Base-by-base conservation (phyloP, 2,888 invertebrate species). In the Sarcophaga rosellei region DNA sequence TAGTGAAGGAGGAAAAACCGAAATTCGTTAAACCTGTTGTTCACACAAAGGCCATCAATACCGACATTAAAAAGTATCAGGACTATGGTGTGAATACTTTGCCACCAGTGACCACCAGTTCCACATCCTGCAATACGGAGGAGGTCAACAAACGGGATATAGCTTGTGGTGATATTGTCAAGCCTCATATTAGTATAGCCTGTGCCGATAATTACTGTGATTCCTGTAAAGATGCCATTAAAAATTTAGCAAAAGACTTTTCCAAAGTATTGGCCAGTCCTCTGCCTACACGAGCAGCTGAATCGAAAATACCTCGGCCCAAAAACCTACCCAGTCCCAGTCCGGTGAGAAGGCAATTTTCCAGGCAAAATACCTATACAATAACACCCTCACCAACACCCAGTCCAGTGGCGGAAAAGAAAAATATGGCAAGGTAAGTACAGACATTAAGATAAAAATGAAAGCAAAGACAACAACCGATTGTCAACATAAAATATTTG, bases 191-290 rank as follows among this genome's bases (percentile, higher is more conserved):
- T 65, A 93, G 93, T 0, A 94, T 94, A 47, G 93, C 94, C 17
- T 93, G 94, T 88, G 93, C 94, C 62, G 94, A 94, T 44, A 94
- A 94, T 88, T 94, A 94, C 88, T 95, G 95, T 93, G 95, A 95
- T 90, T 95, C 95, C 86, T 95, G 95, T 90, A 95, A 94, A 89
- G 94, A 94, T 88, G 94, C 94, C 61, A 94, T 95, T 15, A 94
- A 94, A 84, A 93, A 93, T 84, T 92, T 95, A 87, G 95, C 95
- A 17, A 94, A 94, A 87, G 93, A 93, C 69, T 92, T 92, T 85
- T 90, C 90, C 0, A 92, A 92, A 87, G 88, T 90, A 2, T 89
- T 89, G 77, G 82, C 78, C 66, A 88, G 86, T 57, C 85, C 89
- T 0, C 35, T 86, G 15, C 84, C 88, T 3, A 88, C 88, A 47